These are phyloP conservation scores for Drosophila anceps DNA, from an alignment of 2,888 invertebrate species.

Conservation along the genomic window DNA sequence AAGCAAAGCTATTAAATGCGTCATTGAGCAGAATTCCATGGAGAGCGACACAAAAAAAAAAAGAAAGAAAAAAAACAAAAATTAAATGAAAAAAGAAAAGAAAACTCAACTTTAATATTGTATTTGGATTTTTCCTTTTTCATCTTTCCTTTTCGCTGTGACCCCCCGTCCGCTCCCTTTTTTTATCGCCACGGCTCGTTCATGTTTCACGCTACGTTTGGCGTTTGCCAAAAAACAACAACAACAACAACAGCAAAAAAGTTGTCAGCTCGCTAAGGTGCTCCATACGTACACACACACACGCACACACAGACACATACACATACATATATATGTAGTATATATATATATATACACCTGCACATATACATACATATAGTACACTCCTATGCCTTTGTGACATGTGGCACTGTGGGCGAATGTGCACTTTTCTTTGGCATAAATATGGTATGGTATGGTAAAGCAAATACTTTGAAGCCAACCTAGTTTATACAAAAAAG, in stretches of 20 bases:
- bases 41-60: background rate
- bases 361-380: background rate
- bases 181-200: constrained; percentile 23
- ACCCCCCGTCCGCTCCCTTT: background rate
- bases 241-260: constrained; percentile 24
- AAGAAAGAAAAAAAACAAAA: background rate
- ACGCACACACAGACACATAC: no score
- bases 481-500: no score
- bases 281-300: constrained; percentile 11
- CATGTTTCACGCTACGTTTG: constrained; percentile 68
- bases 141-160: constrained; percentile 13
- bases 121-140: constrained; percentile 37
- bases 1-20: constrained; percentile 75
- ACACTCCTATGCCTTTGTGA: constrained; percentile 1
- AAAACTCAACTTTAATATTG: constrained; percentile 42
- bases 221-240: constrained; percentile 22
- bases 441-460: no score
- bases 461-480: no score
- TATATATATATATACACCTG: no score
- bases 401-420: constrained; percentile 7
- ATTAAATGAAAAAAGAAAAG: constrained; percentile 10
- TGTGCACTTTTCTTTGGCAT: background rate
- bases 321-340: no score
- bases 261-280: constrained; percentile 54
- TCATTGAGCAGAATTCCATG: constrained; percentile 65